These are phyloP conservation scores for Etheostoma nigrum DNA, from an alignment of 2,797 vertebrate genomes.

Conservation along the genomic window DNA sequence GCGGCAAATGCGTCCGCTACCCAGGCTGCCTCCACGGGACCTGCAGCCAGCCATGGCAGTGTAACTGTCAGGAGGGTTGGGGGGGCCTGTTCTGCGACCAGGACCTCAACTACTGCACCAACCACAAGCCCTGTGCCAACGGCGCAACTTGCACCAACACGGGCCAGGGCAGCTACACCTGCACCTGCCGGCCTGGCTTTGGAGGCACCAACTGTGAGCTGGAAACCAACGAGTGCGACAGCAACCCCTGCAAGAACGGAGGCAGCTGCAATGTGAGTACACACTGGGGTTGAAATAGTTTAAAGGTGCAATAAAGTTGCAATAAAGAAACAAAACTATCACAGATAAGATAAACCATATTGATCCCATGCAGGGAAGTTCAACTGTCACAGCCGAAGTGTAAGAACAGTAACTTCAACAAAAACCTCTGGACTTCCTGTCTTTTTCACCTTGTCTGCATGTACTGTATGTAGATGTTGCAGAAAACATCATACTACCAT, in stretches of 20 bases:
- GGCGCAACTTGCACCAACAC: constrained; percentile 91
- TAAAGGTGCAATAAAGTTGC: background rate
- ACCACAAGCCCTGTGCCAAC: constrained; percentile 88
- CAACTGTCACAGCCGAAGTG: background rate
- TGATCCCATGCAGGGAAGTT: background rate
- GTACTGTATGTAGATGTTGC: too few species aligned
- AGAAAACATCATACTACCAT: background rate
- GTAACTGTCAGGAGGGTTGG: constrained; percentile 90
- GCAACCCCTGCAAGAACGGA: constrained; percentile 93
- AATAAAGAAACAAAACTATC: background rate
- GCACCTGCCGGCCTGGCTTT: constrained; percentile 86
- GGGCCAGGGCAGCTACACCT: constrained; percentile 91
- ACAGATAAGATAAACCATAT: background rate
- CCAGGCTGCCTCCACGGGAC: constrained; percentile 90
- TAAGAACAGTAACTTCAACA: background rate
- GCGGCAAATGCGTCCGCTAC: constrained; percentile 86
- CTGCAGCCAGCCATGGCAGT: constrained; percentile 89
- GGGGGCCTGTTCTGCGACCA: constrained; percentile 91
- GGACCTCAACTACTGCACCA: constrained; percentile 93
- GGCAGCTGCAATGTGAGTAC: constrained; percentile 93
- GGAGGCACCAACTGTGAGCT: constrained; percentile 87
- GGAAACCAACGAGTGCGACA: constrained; percentile 91
- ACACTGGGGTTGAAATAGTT: background rate
- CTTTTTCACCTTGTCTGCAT: too few species aligned
- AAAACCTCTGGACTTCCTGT: too few species aligned